phyloP scores from a whole-genome alignment of 1,140 invertebrate species.

The Drosophila kohkoa region DNA sequence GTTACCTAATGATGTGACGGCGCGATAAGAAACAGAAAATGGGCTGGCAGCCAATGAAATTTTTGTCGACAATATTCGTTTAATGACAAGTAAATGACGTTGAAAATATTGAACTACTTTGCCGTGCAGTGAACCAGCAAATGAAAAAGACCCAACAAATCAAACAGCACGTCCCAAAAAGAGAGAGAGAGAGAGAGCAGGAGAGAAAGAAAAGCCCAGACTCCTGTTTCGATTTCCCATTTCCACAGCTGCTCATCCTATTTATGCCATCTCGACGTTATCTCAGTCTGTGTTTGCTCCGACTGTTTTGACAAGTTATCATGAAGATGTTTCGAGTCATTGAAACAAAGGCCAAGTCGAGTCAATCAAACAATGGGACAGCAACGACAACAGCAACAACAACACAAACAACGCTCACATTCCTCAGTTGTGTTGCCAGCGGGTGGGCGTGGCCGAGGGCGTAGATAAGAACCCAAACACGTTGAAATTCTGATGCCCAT shows the following conservation, averaged over 20 bases:
- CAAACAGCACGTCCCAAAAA: conserved; percentile 50
- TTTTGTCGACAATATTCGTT: conserved; percentile 28
- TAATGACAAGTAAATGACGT: conserved; percentile 73
- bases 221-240: too few species aligned
- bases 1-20: conserved; percentile 69
- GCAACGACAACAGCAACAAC: conserved; percentile 20
- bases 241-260: too few species aligned
- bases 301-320: conserved; percentile 76
- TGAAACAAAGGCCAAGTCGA: conserved; percentile 75
- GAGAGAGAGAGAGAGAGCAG: too few species aligned
- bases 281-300: conserved; percentile 24
- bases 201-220: too few species aligned
- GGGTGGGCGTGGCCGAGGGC: conserved; percentile 24
- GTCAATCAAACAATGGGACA: conserved; percentile 79
- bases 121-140: conserved; percentile 69
- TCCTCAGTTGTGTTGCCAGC: conserved; percentile 40
- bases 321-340: conserved; percentile 79
- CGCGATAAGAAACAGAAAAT: conserved; percentile 58
- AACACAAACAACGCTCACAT: conserved; percentile 28
- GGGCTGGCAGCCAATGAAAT: conserved; percentile 45
- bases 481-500: conserved; percentile 65
- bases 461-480: conserved; percentile 60
- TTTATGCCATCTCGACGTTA: background rate
- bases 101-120: conserved; percentile 69
- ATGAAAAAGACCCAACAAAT: conserved; percentile 58